Evolutionary conservation across 2,888 invertebrate species (phyloP).

Genomic region (Himalopsyche japonica): DNA sequence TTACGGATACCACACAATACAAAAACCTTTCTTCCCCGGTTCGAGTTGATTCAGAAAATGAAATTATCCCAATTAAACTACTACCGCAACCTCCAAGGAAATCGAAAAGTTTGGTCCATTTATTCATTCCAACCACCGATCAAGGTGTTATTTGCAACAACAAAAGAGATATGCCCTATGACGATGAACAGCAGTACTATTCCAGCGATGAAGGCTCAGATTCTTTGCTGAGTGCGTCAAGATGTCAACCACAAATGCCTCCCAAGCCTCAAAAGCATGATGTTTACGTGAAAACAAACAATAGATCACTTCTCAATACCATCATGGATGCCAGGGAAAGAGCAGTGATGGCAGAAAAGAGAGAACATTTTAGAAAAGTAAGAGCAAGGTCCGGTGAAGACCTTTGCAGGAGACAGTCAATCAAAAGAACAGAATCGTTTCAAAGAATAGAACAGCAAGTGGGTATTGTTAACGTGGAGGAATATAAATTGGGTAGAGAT

Average conservation of each 20-base stretch:
- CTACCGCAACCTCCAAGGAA: constrained; percentile 81
- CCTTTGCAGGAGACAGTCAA: constrained; percentile 43
- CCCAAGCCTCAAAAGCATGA: constrained; percentile 47
- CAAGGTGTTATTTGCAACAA: constrained; percentile 60
- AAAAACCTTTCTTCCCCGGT: constrained; percentile 48
- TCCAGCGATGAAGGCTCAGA: constrained; percentile 73
- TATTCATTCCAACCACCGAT: constrained; percentile 67
- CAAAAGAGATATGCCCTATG: constrained; percentile 56
- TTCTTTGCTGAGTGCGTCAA: constrained; percentile 69
- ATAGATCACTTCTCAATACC: constrained; percentile 63
- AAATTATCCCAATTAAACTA: constrained; percentile 77
- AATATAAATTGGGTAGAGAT: constrained; percentile 48
- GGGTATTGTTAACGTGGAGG: constrained; percentile 45
- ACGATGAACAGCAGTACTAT: constrained; percentile 62
- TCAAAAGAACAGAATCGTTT: constrained; percentile 59
- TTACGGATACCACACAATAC: constrained; percentile 55
- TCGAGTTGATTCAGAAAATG: constrained; percentile 62
- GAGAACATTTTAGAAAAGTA: constrained; percentile 46
- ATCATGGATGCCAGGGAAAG: constrained; percentile 59
- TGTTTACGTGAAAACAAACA: constrained; percentile 44
- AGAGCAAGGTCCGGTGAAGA: constrained; percentile 52
- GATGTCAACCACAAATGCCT: constrained; percentile 51
- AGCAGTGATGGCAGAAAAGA: constrained; percentile 43
- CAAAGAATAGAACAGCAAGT: constrained; percentile 48
- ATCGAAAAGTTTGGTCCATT: constrained; percentile 70